Conservation (phyloP, 2,888 invertebrate species). For the Syrista parreyssii region DNA sequence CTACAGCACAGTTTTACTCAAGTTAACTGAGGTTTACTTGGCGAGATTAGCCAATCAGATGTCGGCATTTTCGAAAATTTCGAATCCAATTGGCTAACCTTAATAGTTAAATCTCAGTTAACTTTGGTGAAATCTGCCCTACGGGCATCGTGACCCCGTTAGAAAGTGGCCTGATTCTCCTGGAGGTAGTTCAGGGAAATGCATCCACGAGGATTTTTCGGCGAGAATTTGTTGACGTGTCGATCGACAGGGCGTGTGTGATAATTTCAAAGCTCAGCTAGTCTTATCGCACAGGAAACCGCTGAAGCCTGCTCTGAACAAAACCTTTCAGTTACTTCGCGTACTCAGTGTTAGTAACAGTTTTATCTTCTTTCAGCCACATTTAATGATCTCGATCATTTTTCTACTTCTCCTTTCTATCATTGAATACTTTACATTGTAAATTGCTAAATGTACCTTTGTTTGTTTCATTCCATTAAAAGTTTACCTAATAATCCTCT, state of each 20-base stretch:
- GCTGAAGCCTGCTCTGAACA: not conserved
- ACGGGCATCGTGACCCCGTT: not conserved
- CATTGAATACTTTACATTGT: not conserved
- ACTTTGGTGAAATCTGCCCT: no score
- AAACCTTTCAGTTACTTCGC: not conserved
- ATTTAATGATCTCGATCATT: not conserved
- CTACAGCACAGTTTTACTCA: not conserved
- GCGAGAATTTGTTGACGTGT: not conserved
- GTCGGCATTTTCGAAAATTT: not conserved
- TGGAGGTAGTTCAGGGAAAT: not conserved
- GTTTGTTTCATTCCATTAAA: not conserved
- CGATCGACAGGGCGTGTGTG: not conserved
- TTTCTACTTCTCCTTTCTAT: not conserved
- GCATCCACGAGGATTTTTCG: not conserved
- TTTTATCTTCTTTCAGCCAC: not conserved
- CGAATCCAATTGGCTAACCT: no score
- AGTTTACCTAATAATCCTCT: not conserved
- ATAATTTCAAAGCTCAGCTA: not conserved
- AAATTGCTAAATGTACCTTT: not conserved
- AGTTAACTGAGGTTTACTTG: no score
- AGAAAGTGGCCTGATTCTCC: constrained; percentile 26
- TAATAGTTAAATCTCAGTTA: no score
- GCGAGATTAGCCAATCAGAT: no score
- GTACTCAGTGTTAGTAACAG: not conserved
- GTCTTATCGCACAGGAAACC: not conserved